Conservation (phyloP, 2,888 invertebrate genomes). For the Chymomyza procnemis region DNA sequence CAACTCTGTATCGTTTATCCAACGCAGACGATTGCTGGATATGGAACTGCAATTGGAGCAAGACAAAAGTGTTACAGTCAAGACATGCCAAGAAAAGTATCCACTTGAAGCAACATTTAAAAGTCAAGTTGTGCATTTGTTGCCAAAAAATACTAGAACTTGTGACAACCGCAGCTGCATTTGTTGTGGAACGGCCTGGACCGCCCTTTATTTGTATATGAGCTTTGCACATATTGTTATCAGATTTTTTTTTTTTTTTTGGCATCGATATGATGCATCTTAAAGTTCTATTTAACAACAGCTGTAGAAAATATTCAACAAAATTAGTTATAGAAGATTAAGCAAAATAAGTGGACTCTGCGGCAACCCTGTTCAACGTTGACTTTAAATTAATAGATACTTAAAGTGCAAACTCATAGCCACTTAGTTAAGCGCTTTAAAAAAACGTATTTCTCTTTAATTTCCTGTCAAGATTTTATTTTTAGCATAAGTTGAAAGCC, state of each 20-base stretch:
- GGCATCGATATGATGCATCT: conserved; percentile 35
- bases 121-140: conserved; percentile 53
- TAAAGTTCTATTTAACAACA: neutral
- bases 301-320: neutral
- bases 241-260: conserved; percentile 52
- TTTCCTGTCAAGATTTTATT: neutral
- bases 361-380: too few relatives aligned
- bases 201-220: neutral
- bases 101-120: conserved; percentile 61
- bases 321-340: too few relatives aligned
- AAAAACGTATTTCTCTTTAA: neutral
- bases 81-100: conserved; percentile 43
- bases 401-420: too few relatives aligned
- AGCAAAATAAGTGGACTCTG: too few relatives aligned
- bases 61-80: conserved; percentile 24
- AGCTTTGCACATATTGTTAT: conserved; percentile 40
- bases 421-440: neutral
- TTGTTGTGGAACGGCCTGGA: conserved; percentile 24
- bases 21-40: conserved; percentile 89
- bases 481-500: neutral
- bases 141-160: conserved; percentile 32
- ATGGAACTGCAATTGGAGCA: conserved; percentile 82
- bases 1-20: conserved; percentile 85
- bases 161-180: conserved; percentile 45
- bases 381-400: too few relatives aligned